Base-by-base conservation (phyloP, 2,113 vertebrate species). In the Eira barbara region DNA sequence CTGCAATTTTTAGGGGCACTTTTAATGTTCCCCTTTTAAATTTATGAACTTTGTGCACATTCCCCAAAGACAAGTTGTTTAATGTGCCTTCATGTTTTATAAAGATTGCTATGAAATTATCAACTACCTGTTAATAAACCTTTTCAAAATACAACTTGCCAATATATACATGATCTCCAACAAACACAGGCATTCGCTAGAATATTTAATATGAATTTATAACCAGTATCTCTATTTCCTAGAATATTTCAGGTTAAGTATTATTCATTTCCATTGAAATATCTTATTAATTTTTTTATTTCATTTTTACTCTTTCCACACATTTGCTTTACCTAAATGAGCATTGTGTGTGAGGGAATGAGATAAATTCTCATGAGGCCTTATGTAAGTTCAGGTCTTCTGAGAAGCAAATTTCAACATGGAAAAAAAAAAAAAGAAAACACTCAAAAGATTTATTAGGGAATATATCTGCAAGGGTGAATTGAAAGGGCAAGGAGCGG, bases 1-100 rank as follows among this genome's bases (percentile, higher is more conserved):
- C 15, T 93, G 31, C 31, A 63, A 39, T 89, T 74, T 94, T 67
- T 39, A 61, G 20, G 21, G 7, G 3, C 20, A 27, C 14, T 52
- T 95, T 94, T 94, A 25, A 83, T 90, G 57, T 59, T 59, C 65
- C 57, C 18, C 2, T 67, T 78, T 94, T 93, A 95, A 91, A 25
- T 89, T 92, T 27, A 45, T 3, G 2, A 91, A 31, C 34, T 84
- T 73, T 91, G 36, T 69, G 18, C 15, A 65, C 31, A 34, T 79
- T 94, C 91, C n/a, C 3, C 45, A 86, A 91, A 65, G 20, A 21
- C n/a, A 76, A 59, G 13, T 25, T 39, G 55, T 23, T 91, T 74
- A 90, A 31, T 7, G n/a, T 80, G 27, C 14, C 45, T 31, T 91
- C 34, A 27, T 12, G 42, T 81, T 95, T 15, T 93, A 55, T 42